Evolutionary conservation across 2,888 invertebrate genomes (phyloP).

Genomic region (Papilio demoleus): DNA sequence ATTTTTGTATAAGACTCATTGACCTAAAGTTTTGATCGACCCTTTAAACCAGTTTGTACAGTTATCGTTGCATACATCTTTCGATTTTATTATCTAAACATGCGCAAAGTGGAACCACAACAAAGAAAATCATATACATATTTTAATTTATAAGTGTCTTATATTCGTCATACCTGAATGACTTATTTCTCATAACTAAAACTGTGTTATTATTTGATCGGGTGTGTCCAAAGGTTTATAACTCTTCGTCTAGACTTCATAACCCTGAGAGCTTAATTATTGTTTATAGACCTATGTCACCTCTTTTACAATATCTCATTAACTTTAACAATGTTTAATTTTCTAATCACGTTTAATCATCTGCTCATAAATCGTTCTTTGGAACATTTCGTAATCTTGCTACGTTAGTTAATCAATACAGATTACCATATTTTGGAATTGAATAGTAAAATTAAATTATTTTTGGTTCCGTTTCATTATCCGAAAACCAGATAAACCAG

Average conservation of each 20-base stretch:
- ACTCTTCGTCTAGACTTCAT: no score
- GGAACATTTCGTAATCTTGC: background rate
- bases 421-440: background rate
- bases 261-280: no score
- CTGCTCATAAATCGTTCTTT: background rate
- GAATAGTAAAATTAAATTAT: slow-evolving; percentile 6
- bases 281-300: no score
- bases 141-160: no score
- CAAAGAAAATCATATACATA: background rate
- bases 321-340: background rate
- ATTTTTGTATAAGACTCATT: background rate
- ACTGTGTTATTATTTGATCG: no score
- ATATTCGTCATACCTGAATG: no score
- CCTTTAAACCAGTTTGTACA: slow-evolving; percentile 2
- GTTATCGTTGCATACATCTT: background rate
- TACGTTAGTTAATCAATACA: background rate
- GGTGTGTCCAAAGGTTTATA: background rate
- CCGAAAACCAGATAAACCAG: slow-evolving; percentile 22
- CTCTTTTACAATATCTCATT: no score
- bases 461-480: background rate
- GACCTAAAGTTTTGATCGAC: background rate
- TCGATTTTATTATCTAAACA: background rate
- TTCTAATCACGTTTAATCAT: background rate
- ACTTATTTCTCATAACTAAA: no score
- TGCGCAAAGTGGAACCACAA: background rate